phyloP scores from a whole-genome alignment of 2,797 vertebrate genomes.

The Danionella dracula region DNA sequence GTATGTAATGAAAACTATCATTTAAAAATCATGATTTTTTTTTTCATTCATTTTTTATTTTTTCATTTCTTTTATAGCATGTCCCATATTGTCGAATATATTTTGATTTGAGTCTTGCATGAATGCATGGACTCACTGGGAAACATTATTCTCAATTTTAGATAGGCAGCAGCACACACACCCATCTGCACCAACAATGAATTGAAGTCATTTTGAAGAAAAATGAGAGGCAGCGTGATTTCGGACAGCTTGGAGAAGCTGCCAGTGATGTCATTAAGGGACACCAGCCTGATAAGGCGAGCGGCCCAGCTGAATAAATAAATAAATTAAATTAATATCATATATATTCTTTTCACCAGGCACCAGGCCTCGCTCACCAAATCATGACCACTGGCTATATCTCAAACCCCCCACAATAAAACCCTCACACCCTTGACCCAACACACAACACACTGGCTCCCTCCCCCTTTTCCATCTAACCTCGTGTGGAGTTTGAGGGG shows the following conservation, averaged over 20 bases:
- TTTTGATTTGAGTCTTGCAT: slow-evolving; percentile 11
- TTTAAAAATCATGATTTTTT: too few relatives aligned
- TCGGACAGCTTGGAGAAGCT: slow-evolving; percentile 62
- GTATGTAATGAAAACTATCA: too few relatives aligned
- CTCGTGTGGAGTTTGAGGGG: slow-evolving; percentile 43
- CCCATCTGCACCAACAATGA: slow-evolving; percentile 46
- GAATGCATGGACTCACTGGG: slow-evolving; percentile 27
- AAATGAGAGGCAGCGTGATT: slow-evolving; percentile 63
- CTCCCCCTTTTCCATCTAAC: slow-evolving; percentile 55
- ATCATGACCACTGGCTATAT: slow-evolving; percentile 61
- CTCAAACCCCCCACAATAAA: slow-evolving; percentile 41
- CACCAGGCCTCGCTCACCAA: slow-evolving; percentile 54
- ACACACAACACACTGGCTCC: slow-evolving; percentile 44
- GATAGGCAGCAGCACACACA: slow-evolving; percentile 30
- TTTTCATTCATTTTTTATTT: not conserved
- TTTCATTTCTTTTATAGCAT: slow-evolving; percentile 8
- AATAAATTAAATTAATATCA: slow-evolving; percentile 73
- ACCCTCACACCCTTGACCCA: slow-evolving; percentile 48
- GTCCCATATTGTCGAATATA: too few relatives aligned
- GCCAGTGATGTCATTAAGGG: slow-evolving; percentile 70
- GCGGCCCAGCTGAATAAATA: slow-evolving; percentile 70
- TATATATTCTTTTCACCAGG: slow-evolving; percentile 70
- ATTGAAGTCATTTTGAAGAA: slow-evolving; percentile 62
- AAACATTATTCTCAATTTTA: slow-evolving; percentile 36
- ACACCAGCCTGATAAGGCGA: slow-evolving; percentile 64